Percentiles rank a stretch among this genome's conserved stretches.
These are phyloP conservation scores for Corythoichthys haematopterus DNA, from an alignment of 2,113 vertebrate genomes.

Conservation along the genomic window DNA sequence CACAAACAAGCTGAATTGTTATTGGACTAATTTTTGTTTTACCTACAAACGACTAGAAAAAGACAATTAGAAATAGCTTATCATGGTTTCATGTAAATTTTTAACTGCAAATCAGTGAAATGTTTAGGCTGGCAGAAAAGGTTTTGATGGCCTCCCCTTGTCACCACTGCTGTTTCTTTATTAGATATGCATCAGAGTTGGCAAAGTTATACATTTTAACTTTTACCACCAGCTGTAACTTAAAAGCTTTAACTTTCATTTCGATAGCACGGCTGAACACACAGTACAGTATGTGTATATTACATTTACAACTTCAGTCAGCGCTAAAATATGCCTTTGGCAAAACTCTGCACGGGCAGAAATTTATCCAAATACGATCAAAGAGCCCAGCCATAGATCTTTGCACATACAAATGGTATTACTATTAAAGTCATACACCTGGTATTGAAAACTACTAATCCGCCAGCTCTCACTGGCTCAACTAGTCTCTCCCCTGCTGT, in stretches of 20 bases:
- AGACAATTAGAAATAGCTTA: too few species aligned
- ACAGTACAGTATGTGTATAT: neutral
- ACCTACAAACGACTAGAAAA: too few species aligned
- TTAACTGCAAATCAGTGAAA: too few species aligned
- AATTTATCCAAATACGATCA: neutral
- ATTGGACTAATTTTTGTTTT: too few species aligned
- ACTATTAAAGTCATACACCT: conserved; percentile 24
- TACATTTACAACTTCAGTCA: neutral
- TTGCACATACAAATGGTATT: neutral
- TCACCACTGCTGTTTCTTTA: too few species aligned
- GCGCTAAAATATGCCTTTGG: neutral
- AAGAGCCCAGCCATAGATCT: neutral
- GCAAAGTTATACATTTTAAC: too few species aligned
- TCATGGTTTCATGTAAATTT: too few species aligned
- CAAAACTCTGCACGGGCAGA: neutral
- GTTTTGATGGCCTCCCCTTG: too few species aligned
- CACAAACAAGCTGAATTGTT: too few species aligned
- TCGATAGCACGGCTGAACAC: neutral
- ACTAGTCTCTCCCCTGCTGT: conserved; percentile 48
- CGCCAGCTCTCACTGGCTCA: conserved; percentile 23
- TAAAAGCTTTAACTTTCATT: neutral
- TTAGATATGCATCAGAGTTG: too few species aligned
- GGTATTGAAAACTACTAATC: conserved; percentile 24
- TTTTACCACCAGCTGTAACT: too few species aligned
- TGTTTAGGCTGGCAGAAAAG: too few species aligned